phyloP scores from a whole-genome alignment of 2,888 invertebrate genomes.

The Arge pagana region DNA sequence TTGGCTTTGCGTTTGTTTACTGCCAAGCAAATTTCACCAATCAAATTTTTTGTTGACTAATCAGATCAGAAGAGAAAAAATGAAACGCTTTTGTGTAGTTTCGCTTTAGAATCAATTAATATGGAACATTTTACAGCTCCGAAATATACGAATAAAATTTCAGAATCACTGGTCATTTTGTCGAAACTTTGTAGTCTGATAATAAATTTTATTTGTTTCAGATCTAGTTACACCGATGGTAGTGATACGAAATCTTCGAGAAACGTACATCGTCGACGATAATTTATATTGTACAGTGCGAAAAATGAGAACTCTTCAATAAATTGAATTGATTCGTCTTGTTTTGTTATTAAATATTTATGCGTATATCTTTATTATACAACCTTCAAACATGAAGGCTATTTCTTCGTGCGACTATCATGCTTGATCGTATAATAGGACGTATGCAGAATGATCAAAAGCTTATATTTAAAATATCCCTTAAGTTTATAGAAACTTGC shows the following conservation, averaged over 20 bases:
- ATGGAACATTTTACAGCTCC: too few species aligned
- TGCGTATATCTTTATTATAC: neutral
- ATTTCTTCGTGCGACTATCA: too few species aligned
- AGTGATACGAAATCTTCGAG: neutral
- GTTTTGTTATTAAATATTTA: neutral
- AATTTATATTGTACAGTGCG: constrained; percentile 1
- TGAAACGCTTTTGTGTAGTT: too few species aligned
- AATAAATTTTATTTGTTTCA: constrained; percentile 1
- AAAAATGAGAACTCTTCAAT: neutral
- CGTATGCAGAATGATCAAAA: constrained; percentile 24
- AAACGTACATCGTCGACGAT: constrained; percentile 1
- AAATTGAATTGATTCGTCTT: neutral
- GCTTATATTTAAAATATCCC: constrained; percentile 19
- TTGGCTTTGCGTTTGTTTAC: too few species aligned
- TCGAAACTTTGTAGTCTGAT: neutral
- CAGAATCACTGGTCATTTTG: neutral
- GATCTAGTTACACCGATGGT: constrained; percentile 14
- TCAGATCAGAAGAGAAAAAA: too few species aligned
- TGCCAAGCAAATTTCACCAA: too few species aligned
- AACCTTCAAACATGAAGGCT: too few species aligned
- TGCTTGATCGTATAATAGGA: constrained; percentile 2
- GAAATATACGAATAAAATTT: too few species aligned
- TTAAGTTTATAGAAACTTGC: constrained; percentile 27
- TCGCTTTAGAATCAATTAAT: too few species aligned
- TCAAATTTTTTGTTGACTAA: too few species aligned